Conservation (phyloP, 2,113 vertebrate species). For the Phrynosoma platyrhinos region DNA sequence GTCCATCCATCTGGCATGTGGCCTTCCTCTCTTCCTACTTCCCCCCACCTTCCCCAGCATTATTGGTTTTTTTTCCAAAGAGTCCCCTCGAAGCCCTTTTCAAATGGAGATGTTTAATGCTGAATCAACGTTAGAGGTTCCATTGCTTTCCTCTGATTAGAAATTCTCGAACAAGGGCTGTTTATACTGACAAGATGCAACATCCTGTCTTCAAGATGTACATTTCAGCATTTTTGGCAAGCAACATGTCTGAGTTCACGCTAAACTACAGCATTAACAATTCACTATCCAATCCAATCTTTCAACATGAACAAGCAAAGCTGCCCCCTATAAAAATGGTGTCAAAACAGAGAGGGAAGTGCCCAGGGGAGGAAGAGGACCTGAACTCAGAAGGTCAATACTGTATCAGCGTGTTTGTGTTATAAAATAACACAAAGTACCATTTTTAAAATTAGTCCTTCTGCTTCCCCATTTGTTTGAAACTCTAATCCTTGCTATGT, state of each 20-base stretch:
- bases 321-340: slow-evolving; percentile 49
- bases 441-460: slow-evolving; percentile 8
- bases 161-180: slow-evolving; percentile 56
- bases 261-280: slow-evolving; percentile 68
- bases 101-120: slow-evolving; percentile 62
- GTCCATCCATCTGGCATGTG: too few relatives aligned
- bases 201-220: slow-evolving; percentile 56
- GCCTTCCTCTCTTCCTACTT: too few relatives aligned
- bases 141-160: slow-evolving; percentile 66
- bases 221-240: slow-evolving; percentile 53
- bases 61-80: too few relatives aligned
- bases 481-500: not conserved
- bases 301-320: slow-evolving; percentile 65
- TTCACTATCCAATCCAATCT: slow-evolving; percentile 66
- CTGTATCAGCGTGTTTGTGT: not conserved
- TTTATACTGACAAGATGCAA: slow-evolving; percentile 48
- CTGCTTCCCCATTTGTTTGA: not conserved
- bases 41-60: too few relatives aligned
- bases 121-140: slow-evolving; percentile 43
- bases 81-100: slow-evolving; percentile 42
- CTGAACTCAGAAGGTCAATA: slow-evolving; percentile 44
- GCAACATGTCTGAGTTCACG: slow-evolving; percentile 16
- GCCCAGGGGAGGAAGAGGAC: slow-evolving; percentile 42
- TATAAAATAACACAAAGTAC: not conserved
- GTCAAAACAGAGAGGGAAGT: slow-evolving; percentile 58